Conservation (phyloP, 1,140 invertebrate species). For the Zaprionus capensis region DNA sequence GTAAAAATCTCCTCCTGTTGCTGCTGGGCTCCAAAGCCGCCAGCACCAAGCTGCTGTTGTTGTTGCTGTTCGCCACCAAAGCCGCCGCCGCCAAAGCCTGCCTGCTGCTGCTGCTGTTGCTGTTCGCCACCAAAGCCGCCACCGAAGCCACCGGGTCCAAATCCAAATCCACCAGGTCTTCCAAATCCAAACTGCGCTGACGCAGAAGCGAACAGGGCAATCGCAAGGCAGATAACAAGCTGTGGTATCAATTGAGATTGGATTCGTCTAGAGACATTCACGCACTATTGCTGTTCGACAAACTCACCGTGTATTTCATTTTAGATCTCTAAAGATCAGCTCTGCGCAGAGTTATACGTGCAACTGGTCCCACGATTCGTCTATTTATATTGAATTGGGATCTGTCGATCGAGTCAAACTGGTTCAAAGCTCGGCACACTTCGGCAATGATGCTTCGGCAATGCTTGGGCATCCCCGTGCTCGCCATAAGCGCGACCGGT, state of each 20-base stretch:
- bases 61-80: background rate
- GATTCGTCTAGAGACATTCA: background rate
- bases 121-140: background rate
- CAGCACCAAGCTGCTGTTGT: background rate
- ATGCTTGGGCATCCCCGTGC: background rate
- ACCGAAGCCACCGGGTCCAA: background rate
- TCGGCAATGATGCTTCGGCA: background rate
- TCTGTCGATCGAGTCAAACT: background rate
- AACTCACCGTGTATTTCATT: conserved; percentile 1
- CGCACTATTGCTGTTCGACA: too few relatives aligned
- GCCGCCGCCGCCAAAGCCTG: background rate
- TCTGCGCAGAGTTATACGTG: background rate
- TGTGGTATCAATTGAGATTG: background rate
- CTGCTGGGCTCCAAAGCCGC: background rate
- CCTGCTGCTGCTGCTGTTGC: conserved; percentile 4
- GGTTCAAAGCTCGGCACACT: background rate
- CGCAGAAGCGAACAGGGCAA: background rate
- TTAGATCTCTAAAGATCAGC: background rate
- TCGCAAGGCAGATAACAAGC: background rate
- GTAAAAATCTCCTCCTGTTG: background rate
- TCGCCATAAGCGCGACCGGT: background rate
- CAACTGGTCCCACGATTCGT: background rate
- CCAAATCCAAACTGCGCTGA: background rate
- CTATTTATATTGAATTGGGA: background rate
- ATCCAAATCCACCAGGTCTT: too few relatives aligned